Evolutionary conservation across 2,888 invertebrate species (phyloP).

Genomic region (Chymomyza amoena): DNA sequence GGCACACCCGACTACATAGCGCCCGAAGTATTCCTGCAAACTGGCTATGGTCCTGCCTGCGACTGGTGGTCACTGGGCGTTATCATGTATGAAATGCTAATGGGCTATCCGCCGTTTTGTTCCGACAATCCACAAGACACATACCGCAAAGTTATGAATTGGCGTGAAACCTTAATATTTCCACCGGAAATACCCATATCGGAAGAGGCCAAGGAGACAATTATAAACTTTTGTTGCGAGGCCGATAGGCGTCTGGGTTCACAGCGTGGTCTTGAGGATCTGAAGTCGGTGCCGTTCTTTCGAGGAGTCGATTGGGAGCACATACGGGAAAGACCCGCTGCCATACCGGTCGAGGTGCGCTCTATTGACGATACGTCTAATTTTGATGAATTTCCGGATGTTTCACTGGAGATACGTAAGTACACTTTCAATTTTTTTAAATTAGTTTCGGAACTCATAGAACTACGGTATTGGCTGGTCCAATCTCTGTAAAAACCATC

Average conservation of each 20-base stretch:
- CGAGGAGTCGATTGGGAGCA: slow-evolving; percentile 99
- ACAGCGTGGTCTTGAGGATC: slow-evolving; percentile 94
- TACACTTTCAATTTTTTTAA: slow-evolving; percentile 58
- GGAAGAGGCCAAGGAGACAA: slow-evolving; percentile 97
- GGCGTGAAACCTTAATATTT: slow-evolving; percentile 98
- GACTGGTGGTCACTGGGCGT: slow-evolving; percentile 99
- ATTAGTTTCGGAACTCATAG: background rate
- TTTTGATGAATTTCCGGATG: slow-evolving; percentile 99
- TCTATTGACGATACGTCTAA: slow-evolving; percentile 99
- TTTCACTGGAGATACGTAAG: slow-evolving; percentile 98
- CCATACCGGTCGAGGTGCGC: slow-evolving; percentile 97
- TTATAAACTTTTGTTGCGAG: slow-evolving; percentile 97
- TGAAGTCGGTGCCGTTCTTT: slow-evolving; percentile 96
- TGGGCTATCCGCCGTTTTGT: slow-evolving; percentile 99
- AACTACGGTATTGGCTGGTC: too few relatives aligned
- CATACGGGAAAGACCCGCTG: slow-evolving; percentile 98
- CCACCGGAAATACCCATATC: slow-evolving; percentile 99
- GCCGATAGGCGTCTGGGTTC: slow-evolving; percentile 94
- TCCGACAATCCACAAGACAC: slow-evolving; percentile 87
- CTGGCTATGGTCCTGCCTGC: slow-evolving; percentile 98
- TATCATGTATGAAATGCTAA: slow-evolving; percentile 99
- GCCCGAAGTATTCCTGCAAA: slow-evolving; percentile 98
- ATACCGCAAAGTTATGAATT: slow-evolving; percentile 96
- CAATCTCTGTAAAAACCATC: too few relatives aligned
- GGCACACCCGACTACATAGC: slow-evolving; percentile 99